Conservation (phyloP, 2,888 invertebrate species). For the Folsomia manolachei region DNA sequence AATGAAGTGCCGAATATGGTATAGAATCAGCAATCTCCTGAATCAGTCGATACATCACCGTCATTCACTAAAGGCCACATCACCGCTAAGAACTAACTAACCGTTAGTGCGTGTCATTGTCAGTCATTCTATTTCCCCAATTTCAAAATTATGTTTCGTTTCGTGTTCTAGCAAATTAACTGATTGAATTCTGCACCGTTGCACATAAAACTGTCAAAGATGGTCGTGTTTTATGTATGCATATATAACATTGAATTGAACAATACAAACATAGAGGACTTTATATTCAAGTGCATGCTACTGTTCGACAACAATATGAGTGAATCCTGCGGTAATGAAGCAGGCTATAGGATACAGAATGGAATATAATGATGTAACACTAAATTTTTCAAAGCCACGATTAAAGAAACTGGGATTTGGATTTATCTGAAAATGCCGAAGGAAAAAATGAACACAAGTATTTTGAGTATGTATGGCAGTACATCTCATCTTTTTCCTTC, state of each 20-base stretch:
- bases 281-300: too few relatives aligned
- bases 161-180: neutral
- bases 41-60: neutral
- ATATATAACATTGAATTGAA: too few relatives aligned
- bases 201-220: neutral
- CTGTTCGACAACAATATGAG: too few relatives aligned
- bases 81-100: neutral
- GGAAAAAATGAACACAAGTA: neutral
- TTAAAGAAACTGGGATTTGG: neutral
- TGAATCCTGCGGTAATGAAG: too few relatives aligned
- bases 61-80: neutral
- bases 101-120: constrained; percentile 10
- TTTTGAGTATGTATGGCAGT: neutral
- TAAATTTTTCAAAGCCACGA: neutral
- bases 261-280: too few relatives aligned
- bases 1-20: too few relatives aligned
- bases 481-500: neutral
- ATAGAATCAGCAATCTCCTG: too few relatives aligned
- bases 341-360: too few relatives aligned
- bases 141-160: neutral
- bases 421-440: neutral
- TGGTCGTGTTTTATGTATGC: neutral
- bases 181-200: neutral
- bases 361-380: constrained; percentile 1
- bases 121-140: constrained; percentile 2